These are phyloP conservation scores for Heliconius himera DNA, from an alignment of 1,140 invertebrate species.

Conservation along the genomic window DNA sequence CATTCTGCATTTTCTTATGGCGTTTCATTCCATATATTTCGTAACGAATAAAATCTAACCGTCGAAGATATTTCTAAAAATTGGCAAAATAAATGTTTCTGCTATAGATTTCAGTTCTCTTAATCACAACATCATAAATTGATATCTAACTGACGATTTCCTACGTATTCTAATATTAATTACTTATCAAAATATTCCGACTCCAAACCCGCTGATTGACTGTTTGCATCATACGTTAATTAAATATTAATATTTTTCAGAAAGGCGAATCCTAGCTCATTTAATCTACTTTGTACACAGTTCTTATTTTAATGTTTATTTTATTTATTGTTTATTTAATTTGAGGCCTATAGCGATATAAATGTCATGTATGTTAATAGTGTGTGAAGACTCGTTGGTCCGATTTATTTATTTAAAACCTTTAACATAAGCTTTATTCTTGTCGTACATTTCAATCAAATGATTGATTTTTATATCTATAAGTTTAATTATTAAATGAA, in stretches of 20 bases:
- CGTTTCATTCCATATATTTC: conserved; percentile 36
- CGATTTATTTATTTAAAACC: conserved; percentile 10
- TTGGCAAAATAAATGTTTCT: conserved; percentile 20
- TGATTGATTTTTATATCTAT: not conserved
- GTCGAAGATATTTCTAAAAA: conserved; percentile 16
- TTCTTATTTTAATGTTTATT: conserved; percentile 26
- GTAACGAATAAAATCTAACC: conserved; percentile 33
- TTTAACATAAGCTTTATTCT: not conserved
- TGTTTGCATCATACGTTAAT: conserved; percentile 17
- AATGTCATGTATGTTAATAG: conserved; percentile 16
- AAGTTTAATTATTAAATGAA: not conserved
- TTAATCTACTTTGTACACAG: conserved; percentile 63
- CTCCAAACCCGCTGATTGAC: conserved; percentile 5
- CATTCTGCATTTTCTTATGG: conserved; percentile 21
- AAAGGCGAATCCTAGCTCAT: conserved; percentile 36
- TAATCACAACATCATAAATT: conserved; percentile 25
- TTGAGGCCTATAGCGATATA: conserved; percentile 23
- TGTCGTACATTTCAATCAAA: not conserved
- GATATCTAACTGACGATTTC: conserved; percentile 4
- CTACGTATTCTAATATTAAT: conserved; percentile 18
- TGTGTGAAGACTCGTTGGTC: conserved; percentile 28
- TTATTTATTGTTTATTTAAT: conserved; percentile 15
- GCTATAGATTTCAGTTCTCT: conserved; percentile 23
- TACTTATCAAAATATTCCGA: conserved; percentile 19
- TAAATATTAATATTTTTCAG: conserved; percentile 5